These are phyloP conservation scores for Cinclus mexicanus DNA, from an alignment of 2,113 vertebrate species.

Conservation along the genomic window DNA sequence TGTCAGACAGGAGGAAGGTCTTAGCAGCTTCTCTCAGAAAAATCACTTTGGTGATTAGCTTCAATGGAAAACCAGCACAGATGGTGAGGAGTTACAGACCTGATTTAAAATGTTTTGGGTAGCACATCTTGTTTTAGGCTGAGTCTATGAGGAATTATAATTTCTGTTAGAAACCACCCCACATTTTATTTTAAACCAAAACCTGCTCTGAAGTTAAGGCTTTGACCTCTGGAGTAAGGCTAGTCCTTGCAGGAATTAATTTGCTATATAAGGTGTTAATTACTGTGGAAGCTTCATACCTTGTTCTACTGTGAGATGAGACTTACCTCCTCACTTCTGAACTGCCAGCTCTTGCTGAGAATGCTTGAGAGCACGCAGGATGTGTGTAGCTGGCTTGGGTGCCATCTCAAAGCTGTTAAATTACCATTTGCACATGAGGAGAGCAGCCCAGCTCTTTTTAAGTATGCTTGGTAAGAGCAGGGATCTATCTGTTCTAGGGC, in stretches of 20 bases:
- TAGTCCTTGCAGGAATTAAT: neutral
- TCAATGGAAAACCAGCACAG: neutral
- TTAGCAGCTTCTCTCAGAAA: neutral
- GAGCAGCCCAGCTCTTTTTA: neutral
- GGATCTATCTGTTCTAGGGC: neutral
- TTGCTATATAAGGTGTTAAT: neutral
- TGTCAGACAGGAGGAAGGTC: neutral
- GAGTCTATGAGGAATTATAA: neutral
- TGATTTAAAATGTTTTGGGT: neutral
- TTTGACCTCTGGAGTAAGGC: neutral
- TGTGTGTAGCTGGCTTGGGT: neutral
- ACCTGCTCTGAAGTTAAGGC: neutral
- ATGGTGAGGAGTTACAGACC: neutral
- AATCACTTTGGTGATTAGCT: neutral
- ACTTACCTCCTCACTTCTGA: neutral
- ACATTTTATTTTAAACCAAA: neutral
- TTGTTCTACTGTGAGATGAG: neutral
- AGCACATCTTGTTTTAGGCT: neutral
- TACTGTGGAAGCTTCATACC: neutral
- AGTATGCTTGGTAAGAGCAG: neutral
- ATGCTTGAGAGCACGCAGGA: neutral
- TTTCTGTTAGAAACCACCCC: neutral
- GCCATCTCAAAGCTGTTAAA: neutral
- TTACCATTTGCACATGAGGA: rapidly evolving
- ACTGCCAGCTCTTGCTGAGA: neutral